Conservation (phyloP, 2,113 vertebrate species). For the Podarcis cretensis region DNA sequence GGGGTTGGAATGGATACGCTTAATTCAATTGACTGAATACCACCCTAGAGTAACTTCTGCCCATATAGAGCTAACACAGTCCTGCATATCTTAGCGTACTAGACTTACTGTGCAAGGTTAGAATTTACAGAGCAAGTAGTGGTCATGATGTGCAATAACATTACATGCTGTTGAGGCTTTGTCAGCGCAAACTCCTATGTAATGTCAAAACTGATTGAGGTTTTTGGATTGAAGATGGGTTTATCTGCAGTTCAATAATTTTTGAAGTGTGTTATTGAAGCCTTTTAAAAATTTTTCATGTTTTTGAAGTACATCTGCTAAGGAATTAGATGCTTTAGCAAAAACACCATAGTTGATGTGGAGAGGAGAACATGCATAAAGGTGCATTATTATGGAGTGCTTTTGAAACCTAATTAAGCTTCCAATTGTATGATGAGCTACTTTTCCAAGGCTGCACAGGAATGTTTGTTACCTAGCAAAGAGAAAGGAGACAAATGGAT, state of each 20-base stretch:
- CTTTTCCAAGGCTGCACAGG: not conserved
- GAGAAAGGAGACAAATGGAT: not conserved
- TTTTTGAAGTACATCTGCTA: not conserved
- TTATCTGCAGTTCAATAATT: not conserved
- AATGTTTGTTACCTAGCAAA: not conserved
- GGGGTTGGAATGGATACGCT: not conserved
- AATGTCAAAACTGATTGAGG: not conserved
- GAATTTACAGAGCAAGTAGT: not conserved
- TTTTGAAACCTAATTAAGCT: not conserved
- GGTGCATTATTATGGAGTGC: not conserved
- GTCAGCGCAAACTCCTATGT: not conserved
- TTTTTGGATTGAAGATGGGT: not conserved
- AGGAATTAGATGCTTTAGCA: not conserved
- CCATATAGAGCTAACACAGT: not conserved
- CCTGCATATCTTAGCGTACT: not conserved
- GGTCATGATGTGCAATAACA: not conserved
- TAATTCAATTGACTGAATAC: not conserved
- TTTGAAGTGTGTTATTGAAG: not conserved
- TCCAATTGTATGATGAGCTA: not conserved
- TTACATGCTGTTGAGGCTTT: not conserved
- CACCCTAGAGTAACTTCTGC: not conserved
- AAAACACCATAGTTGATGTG: not conserved
- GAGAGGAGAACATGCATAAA: not conserved
- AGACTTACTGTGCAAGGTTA: not conserved
- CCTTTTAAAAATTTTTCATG: not conserved